Conservation (phyloP, 2,888 invertebrate species). For the Chloroclystis v-ata region DNA sequence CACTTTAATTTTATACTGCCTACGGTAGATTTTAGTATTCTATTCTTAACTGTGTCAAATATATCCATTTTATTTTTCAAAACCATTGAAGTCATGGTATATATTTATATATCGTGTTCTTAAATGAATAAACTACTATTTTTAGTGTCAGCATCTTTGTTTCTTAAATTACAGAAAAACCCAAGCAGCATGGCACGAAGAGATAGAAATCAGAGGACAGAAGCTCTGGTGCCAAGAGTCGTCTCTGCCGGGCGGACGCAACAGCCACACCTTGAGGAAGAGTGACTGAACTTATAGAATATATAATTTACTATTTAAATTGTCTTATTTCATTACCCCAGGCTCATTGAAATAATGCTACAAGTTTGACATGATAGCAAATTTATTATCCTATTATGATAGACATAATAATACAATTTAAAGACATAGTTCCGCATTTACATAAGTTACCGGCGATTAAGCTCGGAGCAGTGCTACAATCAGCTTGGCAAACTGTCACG, state of each 20-base stretch:
- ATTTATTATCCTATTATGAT: slow-evolving; percentile 71
- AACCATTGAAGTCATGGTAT: no score
- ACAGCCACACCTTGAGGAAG: neutral
- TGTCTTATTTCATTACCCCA: no score
- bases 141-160: neutral
- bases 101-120: no score
- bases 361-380: slow-evolving; percentile 63
- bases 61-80: no score
- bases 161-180: slow-evolving; percentile 54
- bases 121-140: no score
- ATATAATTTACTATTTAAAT: no score
- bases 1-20: no score
- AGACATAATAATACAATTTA: slow-evolving; percentile 59
- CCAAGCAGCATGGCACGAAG: slow-evolving; percentile 78
- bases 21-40: no score
- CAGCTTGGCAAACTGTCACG: neutral
- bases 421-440: slow-evolving; percentile 32
- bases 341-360: no score
- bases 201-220: slow-evolving; percentile 75
- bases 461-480: neutral
- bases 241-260: slow-evolving; percentile 42
- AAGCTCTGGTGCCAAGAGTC: slow-evolving; percentile 77
- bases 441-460: slow-evolving; percentile 6
- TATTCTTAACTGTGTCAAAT: no score
- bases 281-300: neutral